phyloP scores from a whole-genome alignment of 2,888 invertebrate genomes.

The Bembecia ichneumoniformis region DNA sequence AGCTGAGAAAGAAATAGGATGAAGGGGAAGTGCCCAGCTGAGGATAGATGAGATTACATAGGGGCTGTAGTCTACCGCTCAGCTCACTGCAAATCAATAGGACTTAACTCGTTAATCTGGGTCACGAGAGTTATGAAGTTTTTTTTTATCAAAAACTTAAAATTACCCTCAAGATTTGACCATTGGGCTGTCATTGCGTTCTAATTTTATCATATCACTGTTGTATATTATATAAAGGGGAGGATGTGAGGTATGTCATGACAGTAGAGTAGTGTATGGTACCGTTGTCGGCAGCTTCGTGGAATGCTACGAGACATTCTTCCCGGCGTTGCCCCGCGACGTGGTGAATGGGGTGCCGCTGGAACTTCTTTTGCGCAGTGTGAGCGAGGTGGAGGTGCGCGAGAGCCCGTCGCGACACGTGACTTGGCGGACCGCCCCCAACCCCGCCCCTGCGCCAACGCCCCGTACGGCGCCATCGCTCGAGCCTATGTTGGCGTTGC shows the following conservation, averaged over 20 bases:
- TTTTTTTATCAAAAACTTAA: too few species aligned
- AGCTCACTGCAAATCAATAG: too few species aligned
- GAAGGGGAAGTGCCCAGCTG: too few species aligned
- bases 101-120: too few species aligned
- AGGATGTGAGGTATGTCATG: too few species aligned
- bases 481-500: constrained; percentile 81
- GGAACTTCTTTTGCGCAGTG: constrained; percentile 90
- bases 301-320: constrained; percentile 84
- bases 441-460: background rate
- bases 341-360: constrained; percentile 82
- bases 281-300: constrained; percentile 73
- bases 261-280: constrained; percentile 5
- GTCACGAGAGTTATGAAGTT: too few species aligned
- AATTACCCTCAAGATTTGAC: too few species aligned
- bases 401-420: constrained; percentile 56
- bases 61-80: constrained; percentile 10
- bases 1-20: too few species aligned
- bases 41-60: background rate
- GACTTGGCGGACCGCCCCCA: constrained; percentile 15
- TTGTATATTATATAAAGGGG: too few species aligned
- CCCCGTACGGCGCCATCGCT: constrained; percentile 76
- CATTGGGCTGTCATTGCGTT: too few species aligned
- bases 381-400: constrained; percentile 76
- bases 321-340: constrained; percentile 74
- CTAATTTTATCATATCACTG: too few species aligned